phyloP scores from a whole-genome alignment of 2,888 invertebrate genomes.

The Hecatera dysodea region DNA sequence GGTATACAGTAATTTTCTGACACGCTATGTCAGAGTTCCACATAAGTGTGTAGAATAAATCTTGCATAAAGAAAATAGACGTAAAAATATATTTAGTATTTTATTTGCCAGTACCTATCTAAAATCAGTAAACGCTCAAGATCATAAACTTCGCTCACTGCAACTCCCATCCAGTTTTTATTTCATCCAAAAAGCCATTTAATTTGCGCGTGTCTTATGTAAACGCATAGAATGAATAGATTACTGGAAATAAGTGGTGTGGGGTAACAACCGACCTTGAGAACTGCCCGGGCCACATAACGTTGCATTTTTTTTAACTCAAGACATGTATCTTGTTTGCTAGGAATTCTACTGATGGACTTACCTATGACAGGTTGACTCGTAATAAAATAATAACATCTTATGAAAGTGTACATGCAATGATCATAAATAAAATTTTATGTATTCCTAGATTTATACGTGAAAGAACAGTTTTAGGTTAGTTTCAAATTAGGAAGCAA shows the following conservation, averaged over 20 bases:
- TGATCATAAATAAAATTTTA: slow-evolving; percentile 14
- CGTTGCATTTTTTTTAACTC: slow-evolving; percentile 48
- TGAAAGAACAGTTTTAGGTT: neutral
- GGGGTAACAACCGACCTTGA: slow-evolving; percentile 73
- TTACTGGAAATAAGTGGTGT: slow-evolving; percentile 64
- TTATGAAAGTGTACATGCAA: slow-evolving; percentile 25
- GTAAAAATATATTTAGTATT: neutral
- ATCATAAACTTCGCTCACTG: slow-evolving; percentile 40
- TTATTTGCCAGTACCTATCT: slow-evolving; percentile 21
- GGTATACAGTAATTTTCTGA: neutral
- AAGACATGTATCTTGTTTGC: slow-evolving; percentile 54
- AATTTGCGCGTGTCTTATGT: slow-evolving; percentile 59
- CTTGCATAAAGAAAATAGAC: neutral
- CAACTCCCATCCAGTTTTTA: slow-evolving; percentile 16
- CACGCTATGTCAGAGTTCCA: neutral
- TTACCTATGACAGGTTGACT: slow-evolving; percentile 29
- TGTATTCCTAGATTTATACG: slow-evolving; percentile 2
- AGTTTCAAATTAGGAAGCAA: slow-evolving; percentile 11
- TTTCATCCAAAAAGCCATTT: slow-evolving; percentile 48
- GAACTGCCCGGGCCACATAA: slow-evolving; percentile 42
- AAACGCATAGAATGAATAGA: slow-evolving; percentile 67
- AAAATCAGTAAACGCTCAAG: slow-evolving; percentile 26
- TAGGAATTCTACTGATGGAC: slow-evolving; percentile 51
- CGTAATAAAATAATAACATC: slow-evolving; percentile 32
- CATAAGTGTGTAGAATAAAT: neutral